These are phyloP conservation scores for Athalia circularis DNA, from an alignment of 2,888 invertebrate species.

Conservation along the genomic window DNA sequence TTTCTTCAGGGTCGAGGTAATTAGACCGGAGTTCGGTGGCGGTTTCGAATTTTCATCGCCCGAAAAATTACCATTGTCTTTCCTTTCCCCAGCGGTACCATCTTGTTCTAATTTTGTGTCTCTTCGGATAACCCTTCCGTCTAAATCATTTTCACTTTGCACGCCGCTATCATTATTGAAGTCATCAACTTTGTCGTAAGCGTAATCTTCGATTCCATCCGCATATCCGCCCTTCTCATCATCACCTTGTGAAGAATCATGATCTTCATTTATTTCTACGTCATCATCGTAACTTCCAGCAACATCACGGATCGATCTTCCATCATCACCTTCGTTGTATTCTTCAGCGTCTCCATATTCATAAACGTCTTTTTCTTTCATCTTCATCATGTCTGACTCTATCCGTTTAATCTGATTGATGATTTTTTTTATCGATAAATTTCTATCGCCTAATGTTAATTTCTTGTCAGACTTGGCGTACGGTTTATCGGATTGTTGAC, in stretches of 20 bases:
- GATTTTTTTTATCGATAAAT: constrained; percentile 20
- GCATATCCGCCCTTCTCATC: constrained; percentile 46
- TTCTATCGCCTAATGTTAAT: not conserved
- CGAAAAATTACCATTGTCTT: too few relatives aligned
- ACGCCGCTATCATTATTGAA: constrained; percentile 19
- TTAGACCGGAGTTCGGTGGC: too few relatives aligned
- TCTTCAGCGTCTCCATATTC: constrained; percentile 5
- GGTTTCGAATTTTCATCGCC: too few relatives aligned
- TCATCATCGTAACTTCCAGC: not conserved
- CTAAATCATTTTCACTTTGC: constrained; percentile 9
- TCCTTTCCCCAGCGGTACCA: too few relatives aligned
- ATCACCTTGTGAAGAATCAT: not conserved
- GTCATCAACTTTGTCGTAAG: constrained; percentile 40
- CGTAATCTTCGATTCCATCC: constrained; percentile 28
- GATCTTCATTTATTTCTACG: too few relatives aligned
- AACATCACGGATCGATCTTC: not conserved
- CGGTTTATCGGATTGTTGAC: not conserved
- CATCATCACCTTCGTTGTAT: not conserved
- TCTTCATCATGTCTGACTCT: constrained; percentile 17
- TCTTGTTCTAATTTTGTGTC: not conserved
- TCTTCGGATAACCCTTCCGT: constrained; percentile 13
- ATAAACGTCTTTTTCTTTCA: constrained; percentile 14
- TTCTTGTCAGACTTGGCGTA: not conserved
- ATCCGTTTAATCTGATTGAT: constrained; percentile 23
- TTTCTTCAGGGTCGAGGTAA: too few relatives aligned